Percentiles rank a stretch among this genome's conserved stretches.
Conservation (phyloP, 2,113 vertebrate species). For the Phasianus colchicus region DNA sequence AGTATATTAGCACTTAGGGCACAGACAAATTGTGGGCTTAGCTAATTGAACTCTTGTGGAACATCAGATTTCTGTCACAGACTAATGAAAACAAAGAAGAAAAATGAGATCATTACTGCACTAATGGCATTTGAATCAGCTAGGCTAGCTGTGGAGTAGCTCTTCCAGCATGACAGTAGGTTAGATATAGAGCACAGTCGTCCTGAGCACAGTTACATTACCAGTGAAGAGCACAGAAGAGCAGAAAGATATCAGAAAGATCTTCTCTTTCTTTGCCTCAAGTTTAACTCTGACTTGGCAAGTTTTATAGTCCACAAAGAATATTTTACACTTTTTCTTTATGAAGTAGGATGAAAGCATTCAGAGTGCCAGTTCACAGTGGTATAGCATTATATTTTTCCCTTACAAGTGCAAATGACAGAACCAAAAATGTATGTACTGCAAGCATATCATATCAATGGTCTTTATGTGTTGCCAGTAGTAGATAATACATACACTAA, state of each 20-base stretch:
- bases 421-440: not conserved
- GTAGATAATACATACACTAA: not conserved
- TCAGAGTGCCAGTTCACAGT: not conserved
- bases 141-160: not conserved
- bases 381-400: not conserved
- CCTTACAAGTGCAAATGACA: not conserved
- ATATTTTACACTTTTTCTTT: not conserved
- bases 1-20: fast-evolving
- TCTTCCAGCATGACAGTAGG: not conserved
- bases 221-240: not conserved
- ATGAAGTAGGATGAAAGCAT: not conserved
- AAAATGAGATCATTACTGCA: not conserved
- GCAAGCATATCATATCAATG: not conserved
- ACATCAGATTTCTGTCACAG: not conserved
- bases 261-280: not conserved
- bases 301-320: not conserved
- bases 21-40: not conserved
- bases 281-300: not conserved
- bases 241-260: not conserved
- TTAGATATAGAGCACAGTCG: not conserved
- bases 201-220: not conserved
- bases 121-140: not conserved
- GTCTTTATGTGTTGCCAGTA: not conserved
- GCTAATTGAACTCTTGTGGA: not conserved
- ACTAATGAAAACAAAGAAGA: not conserved